A percentile compares a stretch with the other conserved stretches of the same genome.
phyloP scores from a whole-genome alignment of 2,113 vertebrate genomes.

The Dermatemys mawii region DNA sequence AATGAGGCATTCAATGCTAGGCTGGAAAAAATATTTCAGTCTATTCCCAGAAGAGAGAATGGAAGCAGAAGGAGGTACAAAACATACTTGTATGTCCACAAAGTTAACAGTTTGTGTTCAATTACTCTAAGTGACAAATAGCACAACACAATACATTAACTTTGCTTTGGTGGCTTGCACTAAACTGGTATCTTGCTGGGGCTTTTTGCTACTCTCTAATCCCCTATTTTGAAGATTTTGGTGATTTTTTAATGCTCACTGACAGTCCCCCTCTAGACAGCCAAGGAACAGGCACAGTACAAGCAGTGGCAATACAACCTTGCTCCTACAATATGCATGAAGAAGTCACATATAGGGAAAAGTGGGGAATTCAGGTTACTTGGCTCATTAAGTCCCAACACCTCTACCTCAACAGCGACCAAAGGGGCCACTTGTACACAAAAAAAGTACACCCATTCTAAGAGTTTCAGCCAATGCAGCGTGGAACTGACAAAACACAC shows the following conservation, averaged over 20 bases:
- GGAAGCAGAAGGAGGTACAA: not conserved
- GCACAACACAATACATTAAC: not conserved
- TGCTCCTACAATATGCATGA: not conserved
- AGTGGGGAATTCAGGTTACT: not conserved
- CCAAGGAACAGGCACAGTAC: not conserved
- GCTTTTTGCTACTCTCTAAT: not conserved
- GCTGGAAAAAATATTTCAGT: not conserved
- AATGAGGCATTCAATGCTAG: rapidly evolving
- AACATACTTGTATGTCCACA: not conserved
- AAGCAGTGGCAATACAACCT: rapidly evolving
- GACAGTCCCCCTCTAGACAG: rapidly evolving
- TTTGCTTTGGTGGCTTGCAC: not conserved
- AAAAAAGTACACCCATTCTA: rapidly evolving
- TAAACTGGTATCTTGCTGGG: not conserved
- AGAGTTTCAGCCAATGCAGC: rapidly evolving
- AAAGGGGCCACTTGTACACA: not conserved
- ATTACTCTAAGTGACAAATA: not conserved
- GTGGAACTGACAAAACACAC: not conserved
- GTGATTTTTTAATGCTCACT: not conserved
- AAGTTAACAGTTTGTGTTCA: not conserved
- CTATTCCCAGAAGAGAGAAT: not conserved
- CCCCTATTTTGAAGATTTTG: not conserved
- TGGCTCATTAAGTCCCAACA: not conserved
- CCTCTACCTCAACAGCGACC: not conserved
- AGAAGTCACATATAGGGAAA: rapidly evolving